Conservation (phyloP, 1,140 invertebrate species). For the Scaptomyza graminum region DNA sequence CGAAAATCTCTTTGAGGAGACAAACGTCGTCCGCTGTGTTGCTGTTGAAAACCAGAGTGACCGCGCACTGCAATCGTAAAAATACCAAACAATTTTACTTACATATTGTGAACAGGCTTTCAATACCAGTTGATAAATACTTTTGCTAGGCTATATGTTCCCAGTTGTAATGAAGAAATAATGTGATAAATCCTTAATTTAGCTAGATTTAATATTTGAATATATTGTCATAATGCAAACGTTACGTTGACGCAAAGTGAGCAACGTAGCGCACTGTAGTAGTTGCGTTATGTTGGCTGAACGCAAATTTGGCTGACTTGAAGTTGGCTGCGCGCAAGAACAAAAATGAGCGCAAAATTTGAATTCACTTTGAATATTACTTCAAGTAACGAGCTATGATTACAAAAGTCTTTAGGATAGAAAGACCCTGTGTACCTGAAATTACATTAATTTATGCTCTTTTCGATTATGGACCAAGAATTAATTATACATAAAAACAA, state of each 20-base stretch:
- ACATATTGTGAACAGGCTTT: background rate
- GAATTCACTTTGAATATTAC: background rate
- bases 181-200: constrained; percentile 3
- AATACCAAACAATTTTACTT: constrained; percentile 6
- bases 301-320: background rate
- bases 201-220: background rate
- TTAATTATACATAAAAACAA: constrained; percentile 3
- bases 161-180: background rate
- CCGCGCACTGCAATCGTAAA: background rate
- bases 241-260: constrained; percentile 11
- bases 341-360: background rate
- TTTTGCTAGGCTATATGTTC: no score
- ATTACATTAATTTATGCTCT: no score
- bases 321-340: constrained; percentile 25
- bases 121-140: no score
- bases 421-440: no score
- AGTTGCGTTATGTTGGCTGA: constrained; percentile 5
- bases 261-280: background rate
- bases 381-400: no score
- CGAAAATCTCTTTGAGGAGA: constrained; percentile 65
- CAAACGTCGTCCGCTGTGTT: constrained; percentile 46
- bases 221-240: background rate
- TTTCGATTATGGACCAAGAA: background rate
- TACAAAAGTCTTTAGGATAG: no score
- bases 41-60: constrained; percentile 52